Evolutionary conservation across 2,797 vertebrate genomes (phyloP), one percentile per base, ranked within the genome.

Genomic region (Epinephelus awoara): DNA sequence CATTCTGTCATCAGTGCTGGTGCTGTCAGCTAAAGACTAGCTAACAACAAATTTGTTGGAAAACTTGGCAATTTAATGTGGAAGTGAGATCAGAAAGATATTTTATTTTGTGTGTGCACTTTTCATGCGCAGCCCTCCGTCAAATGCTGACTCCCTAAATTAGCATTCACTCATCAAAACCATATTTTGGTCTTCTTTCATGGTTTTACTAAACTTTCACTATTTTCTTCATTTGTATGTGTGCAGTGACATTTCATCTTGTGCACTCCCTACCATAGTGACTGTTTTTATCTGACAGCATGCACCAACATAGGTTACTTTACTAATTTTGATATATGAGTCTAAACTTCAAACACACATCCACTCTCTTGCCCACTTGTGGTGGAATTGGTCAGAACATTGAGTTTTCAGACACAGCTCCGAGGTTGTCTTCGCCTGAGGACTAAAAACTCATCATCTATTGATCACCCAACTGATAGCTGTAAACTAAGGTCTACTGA

Each of bases 401-500:
- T 65, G 52, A 38, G 42, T 56, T 83, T 73, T 82, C 72, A 68
- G 42, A 66, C 42, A 63, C 47, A 50, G 42, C 51, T 75, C 54
- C 61, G 4, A 44, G 69, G 34, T 52, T 49, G 17, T 51, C 69
- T 51, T 44, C 67, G 63, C 72, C 49, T 0, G 7, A 34, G 42
- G 81, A 71, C 46, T 69, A 55, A 80, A 78, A 74, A 11, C 85
- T 80, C 71, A 68, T 89, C 38, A 80, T 56, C 55, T 82, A 89
- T 92, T 72, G 88, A 92, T 80, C 82, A 15, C 29, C 54, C 47
- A 56, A 21, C 81, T 77, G 40, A 82, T 79, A 75, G 40, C 69
- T 83, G 64, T 88, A 77, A 89, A 84, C 83, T 72, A 52, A 55
- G 46, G 54, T 72, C 57, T 75, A 67, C 54, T 63, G 70, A 90